Evolutionary conservation across 2,797 vertebrate species (phyloP), one percentile per base, ranked within the genome.

Genomic region (Tenualosa thibaudeaui): DNA sequence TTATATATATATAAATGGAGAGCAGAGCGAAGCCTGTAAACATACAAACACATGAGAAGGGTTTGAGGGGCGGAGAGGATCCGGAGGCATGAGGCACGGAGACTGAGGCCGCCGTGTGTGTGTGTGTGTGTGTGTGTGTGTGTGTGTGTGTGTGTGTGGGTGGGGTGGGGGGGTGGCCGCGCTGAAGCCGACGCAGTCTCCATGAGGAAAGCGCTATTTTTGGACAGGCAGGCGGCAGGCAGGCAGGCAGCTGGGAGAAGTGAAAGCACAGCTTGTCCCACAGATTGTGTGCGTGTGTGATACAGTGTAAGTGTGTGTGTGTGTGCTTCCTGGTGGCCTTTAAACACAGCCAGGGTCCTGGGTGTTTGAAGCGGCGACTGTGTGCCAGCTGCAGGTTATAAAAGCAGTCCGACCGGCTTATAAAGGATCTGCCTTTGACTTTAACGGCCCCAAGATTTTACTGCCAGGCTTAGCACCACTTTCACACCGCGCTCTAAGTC

Each of bases 211-310:
- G 71, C 71, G 17, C 92, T 94, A 94, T 95, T 95, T 93, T 88
- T 85, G 92, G 90, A 90, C 89, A 82, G 85, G 86, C 87, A 68
- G 84, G 83, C 82, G 90, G 91, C 88, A 87, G 88, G 68, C 88
- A 87, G 88, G 68, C 68, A 75, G 71, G 91, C 92, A 89, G 92
- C 90, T 88, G 92, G 87, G 87, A 91, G 86, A 86, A 89, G 84
- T 84, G 82, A 85, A 90, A 91, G 94, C 90, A 93, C 93, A 94
- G 90, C 91, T 71, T 93, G 93, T 94, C 91, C 93, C 86, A 83
- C 82, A 87, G 89, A 90, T 62, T 83, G 71, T 86, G 88, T 53
- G 49, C 84, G 91, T 90, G 37, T 62, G 31, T 60, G 65, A 83
- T 19, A 83, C 50, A 49, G 56, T 68, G 56, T 40, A 75, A 81